phyloP scores from a whole-genome alignment of 2,797 vertebrate genomes.

The Columba guinea region DNA sequence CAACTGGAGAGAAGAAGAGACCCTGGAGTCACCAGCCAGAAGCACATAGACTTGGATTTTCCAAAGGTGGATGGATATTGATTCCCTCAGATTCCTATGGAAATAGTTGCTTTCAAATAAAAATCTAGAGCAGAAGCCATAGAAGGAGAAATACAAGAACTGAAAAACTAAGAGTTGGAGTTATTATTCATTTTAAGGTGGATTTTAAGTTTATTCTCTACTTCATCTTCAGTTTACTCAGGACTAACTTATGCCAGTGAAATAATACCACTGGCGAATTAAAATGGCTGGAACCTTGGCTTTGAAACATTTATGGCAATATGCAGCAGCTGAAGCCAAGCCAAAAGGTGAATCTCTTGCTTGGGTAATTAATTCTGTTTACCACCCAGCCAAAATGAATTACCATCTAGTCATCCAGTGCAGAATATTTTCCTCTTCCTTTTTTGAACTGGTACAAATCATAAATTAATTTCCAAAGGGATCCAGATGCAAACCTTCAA shows the following conservation, averaged over 20 bases:
- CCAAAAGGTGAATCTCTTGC: neutral
- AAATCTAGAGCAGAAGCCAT: neutral
- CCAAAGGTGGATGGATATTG: neutral
- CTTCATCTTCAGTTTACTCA: neutral
- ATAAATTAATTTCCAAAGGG: constrained; percentile 44
- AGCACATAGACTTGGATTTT: neutral
- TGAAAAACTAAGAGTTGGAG: neutral
- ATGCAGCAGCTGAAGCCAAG: neutral
- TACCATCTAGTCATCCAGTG: neutral
- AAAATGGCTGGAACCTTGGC: neutral
- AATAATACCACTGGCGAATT: neutral
- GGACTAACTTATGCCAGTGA: neutral
- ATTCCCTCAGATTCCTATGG: neutral
- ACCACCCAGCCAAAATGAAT: constrained; percentile 13
- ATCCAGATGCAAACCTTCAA: constrained; percentile 36
- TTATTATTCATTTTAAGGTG: neutral
- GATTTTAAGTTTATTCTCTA: neutral
- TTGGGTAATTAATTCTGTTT: constrained; percentile 35
- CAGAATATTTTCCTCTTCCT: neutral
- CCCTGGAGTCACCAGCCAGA: neutral
- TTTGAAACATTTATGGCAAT: neutral
- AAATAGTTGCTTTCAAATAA: neutral
- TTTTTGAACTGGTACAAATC: neutral
- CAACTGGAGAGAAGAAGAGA: neutral
- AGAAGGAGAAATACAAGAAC: neutral